Evolutionary conservation across 2,113 vertebrate species (phyloP), one percentile per base, ranked within the genome.

Genomic region (Girardinichthys multiradiatus): DNA sequence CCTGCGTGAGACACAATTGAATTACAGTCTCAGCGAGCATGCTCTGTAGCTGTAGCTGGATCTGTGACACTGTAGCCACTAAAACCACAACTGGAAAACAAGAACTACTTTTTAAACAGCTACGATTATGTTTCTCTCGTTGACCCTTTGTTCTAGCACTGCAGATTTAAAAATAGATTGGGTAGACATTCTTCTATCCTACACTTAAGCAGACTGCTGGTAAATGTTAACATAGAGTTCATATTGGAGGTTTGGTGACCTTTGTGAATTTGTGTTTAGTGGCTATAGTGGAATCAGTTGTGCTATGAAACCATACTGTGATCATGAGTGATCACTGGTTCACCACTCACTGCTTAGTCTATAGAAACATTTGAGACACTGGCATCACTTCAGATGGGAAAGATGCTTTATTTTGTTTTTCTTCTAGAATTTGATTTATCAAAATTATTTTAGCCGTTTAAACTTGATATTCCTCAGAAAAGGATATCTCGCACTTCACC

Each of bases 1-100:
- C 89, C 93, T 64, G 90, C 87, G 94, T 95, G 94, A 94, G 94
- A 87, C 82, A 87, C 71, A 75, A 74, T 77, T 86, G 73, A 82
- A 83, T 89, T 83, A 74, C 68, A 79, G 77, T 86, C 76, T 68
- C 64, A 75, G 72, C 84, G 65, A 82, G 87, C 92, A 93, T 91
- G 87, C 75, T 68, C 57, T 24, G 51, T 73, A 81, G 64, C 82
- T 72, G 63, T 74, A 84, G 81, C 79, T 75, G 24, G 26, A 70
- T 76, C 81, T 76, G 74, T 10, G 8, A 72, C 83, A 61, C 30
- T 73, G 79, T 85, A 86, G 86, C 87, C 87, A 77, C 89, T 75
- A 65, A 84, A 85, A 70, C 68, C 29, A 33, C 62, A 27, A 35
- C 30, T 42, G 24, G 15, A 39, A 60, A 24, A 19, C 12, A 21